These are phyloP conservation scores for Scophthalmus maximus DNA, from an alignment of 2,113 vertebrate species.

Conservation along the genomic window DNA sequence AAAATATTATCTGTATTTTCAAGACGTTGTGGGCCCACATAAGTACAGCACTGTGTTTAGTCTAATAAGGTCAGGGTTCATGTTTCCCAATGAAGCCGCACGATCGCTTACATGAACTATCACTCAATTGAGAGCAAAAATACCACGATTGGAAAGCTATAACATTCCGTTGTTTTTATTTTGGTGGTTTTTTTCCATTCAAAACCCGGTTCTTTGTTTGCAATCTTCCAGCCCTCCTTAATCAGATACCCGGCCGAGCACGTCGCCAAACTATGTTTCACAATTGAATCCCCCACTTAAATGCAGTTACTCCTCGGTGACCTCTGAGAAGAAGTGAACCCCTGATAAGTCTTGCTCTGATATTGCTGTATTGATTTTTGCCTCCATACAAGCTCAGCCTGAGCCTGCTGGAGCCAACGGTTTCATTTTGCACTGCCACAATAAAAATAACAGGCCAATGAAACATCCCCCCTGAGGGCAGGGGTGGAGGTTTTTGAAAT, in stretches of 20 bases:
- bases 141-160: slow-evolving; percentile 41
- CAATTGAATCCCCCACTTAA: slow-evolving; percentile 83
- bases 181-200: slow-evolving; percentile 21
- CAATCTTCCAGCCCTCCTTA: slow-evolving; percentile 41
- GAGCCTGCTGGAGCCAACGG: slow-evolving; percentile 72
- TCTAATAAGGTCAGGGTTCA: neutral
- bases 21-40: neutral
- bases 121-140: slow-evolving; percentile 4
- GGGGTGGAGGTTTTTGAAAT: slow-evolving; percentile 48
- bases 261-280: slow-evolving; percentile 73
- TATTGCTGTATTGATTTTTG: slow-evolving; percentile 89
- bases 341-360: slow-evolving; percentile 85
- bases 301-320: slow-evolving; percentile 82
- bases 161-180: slow-evolving; percentile 49
- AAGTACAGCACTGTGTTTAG: neutral
- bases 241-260: slow-evolving; percentile 70
- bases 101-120: slow-evolving; percentile 22
- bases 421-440: slow-evolving; percentile 85
- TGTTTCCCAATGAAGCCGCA: slow-evolving; percentile 21
- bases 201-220: slow-evolving; percentile 39
- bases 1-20: neutral
- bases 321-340: slow-evolving; percentile 78
- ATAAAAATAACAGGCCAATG: slow-evolving; percentile 86
- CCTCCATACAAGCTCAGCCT: slow-evolving; percentile 70
- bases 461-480: slow-evolving; percentile 74